These are phyloP conservation scores for Trididemnum miniatum DNA, from an alignment of 23 tunicate species.

Conservation along the genomic window DNA sequence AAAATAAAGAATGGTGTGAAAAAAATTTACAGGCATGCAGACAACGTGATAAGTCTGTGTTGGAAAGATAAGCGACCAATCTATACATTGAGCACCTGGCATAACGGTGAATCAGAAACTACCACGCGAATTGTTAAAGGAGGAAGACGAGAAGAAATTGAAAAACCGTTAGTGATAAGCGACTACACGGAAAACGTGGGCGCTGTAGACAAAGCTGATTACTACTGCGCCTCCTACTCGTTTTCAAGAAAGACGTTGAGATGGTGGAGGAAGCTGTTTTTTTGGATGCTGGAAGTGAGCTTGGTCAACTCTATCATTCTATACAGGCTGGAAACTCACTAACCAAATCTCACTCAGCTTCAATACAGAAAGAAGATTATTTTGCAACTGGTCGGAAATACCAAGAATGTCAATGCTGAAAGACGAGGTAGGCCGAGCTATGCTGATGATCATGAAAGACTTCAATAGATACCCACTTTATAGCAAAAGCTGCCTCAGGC, in stretches of 20 bases:
- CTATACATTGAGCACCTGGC: not conserved
- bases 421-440: not conserved
- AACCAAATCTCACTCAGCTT: not conserved
- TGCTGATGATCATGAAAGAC: not conserved
- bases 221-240: not conserved
- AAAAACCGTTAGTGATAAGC: not conserved
- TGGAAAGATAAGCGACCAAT: not conserved
- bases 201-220: not conserved
- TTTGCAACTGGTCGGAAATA: not conserved
- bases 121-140: too few species aligned
- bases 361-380: not conserved
- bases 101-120: too few species aligned
- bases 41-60: not conserved
- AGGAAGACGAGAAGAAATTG: not conserved
- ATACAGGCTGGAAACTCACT: not conserved
- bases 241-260: not conserved
- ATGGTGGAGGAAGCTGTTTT: not conserved
- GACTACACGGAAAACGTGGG: not conserved
- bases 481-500: too few species aligned
- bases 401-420: not conserved
- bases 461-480: too few species aligned
- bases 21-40: not conserved
- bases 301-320: not conserved
- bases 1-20: not conserved
- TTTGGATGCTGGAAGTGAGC: not conserved